A percentile compares a stretch with the other conserved stretches of the same genome.
Evolutionary conservation across 2,113 vertebrate genomes (phyloP).

Genomic region (Upupa epops): DNA sequence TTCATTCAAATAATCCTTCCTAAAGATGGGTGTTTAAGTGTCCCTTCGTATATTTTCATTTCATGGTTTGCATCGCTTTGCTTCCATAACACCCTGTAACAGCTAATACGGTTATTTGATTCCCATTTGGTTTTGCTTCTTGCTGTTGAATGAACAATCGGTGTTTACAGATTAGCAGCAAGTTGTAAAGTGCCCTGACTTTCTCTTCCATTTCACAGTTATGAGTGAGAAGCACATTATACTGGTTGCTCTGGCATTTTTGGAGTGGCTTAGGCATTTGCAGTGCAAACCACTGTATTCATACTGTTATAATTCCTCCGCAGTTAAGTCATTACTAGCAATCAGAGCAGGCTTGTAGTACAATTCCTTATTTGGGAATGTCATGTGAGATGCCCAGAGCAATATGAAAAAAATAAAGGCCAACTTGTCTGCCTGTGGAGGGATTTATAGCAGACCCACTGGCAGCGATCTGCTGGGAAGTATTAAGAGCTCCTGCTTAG

Average conservation of each 20-base stretch:
- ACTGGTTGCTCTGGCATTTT: slow-evolving; percentile 75
- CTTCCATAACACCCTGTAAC: background rate
- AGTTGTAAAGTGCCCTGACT: slow-evolving; percentile 68
- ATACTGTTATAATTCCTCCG: slow-evolving; percentile 95
- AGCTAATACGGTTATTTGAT: slow-evolving; percentile 33
- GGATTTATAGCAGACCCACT: slow-evolving; percentile 85
- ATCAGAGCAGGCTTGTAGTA: slow-evolving; percentile 88
- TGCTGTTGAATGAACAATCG: slow-evolving; percentile 72
- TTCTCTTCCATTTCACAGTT: slow-evolving; percentile 70
- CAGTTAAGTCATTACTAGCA: slow-evolving; percentile 95
- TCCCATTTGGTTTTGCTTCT: slow-evolving; percentile 59
- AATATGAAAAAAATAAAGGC: slow-evolving; percentile 87
- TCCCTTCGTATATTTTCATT: slow-evolving; percentile 1
- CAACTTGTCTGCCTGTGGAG: slow-evolving; percentile 87
- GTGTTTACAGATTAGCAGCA: slow-evolving; percentile 70
- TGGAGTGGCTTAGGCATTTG: slow-evolving; percentile 76
- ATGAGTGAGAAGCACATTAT: slow-evolving; percentile 69
- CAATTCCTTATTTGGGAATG: slow-evolving; percentile 99
- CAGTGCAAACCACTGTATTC: slow-evolving; percentile 82
- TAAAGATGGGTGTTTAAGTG: background rate
- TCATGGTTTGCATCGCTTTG: background rate
- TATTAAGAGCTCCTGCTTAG: slow-evolving; percentile 67
- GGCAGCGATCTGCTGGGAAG: slow-evolving; percentile 84
- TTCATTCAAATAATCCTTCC: background rate
- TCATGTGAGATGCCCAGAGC: slow-evolving; percentile 95